Evolutionary conservation across 2,888 invertebrate genomes (phyloP).

Genomic region (Rotaria macrura): DNA sequence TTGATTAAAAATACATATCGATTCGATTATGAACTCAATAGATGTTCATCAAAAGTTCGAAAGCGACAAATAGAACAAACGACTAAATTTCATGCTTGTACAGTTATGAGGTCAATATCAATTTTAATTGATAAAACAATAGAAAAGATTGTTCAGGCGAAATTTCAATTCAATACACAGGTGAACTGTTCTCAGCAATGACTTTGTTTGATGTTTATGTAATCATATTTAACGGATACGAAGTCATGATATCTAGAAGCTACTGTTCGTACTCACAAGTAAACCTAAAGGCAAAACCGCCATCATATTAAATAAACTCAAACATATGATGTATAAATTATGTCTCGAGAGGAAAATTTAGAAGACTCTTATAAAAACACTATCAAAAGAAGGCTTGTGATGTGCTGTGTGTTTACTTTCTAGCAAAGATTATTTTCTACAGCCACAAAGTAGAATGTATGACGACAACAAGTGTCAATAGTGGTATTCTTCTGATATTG

Average conservation of each 20-base stretch:
- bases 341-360: too few relatives aligned
- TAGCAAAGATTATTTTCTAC: too few relatives aligned
- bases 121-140: neutral
- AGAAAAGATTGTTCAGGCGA: neutral
- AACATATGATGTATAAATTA: too few relatives aligned
- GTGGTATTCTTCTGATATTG: too few relatives aligned
- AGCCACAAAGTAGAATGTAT: too few relatives aligned
- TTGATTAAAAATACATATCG: neutral
- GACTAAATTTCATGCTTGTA: neutral
- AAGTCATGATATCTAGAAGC: neutral
- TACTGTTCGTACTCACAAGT: too few relatives aligned
- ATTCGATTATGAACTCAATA: neutral
- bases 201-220: neutral
- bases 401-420: too few relatives aligned
- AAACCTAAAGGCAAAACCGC: too few relatives aligned
- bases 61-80: neutral
- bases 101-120: neutral
- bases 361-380: too few relatives aligned
- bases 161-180: neutral
- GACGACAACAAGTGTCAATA: too few relatives aligned
- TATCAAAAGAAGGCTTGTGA: too few relatives aligned
- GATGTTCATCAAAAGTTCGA: neutral
- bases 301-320: too few relatives aligned
- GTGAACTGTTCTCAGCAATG: neutral
- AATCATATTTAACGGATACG: neutral